Evolutionary conservation across 2,888 invertebrate species (phyloP), one percentile per base, ranked within the genome.

Genomic region (Netelia virgata): DNA sequence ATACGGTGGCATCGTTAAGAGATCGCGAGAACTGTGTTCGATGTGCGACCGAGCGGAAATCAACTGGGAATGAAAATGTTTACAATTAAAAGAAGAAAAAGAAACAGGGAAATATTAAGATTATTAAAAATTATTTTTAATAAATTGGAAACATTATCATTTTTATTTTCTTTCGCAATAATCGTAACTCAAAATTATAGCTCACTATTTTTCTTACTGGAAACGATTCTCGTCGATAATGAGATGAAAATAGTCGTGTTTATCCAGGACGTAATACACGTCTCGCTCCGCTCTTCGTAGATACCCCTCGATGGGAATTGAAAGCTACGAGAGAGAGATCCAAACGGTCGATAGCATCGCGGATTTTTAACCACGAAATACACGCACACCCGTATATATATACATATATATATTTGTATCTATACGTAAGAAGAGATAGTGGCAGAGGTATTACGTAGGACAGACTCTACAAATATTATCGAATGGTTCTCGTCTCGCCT

Each of bases 201-300:
- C 28, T 28, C 28, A 28, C 28, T 28, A 28, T 28, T 28, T 28
- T 28, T 28, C 3, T 28, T 28, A 2, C 28, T 28, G 70, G 69
- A 68, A 86, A 88, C 85, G 84, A 86, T 88, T 84, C 87, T 87
- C 85, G 88, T 87, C 85, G 47, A 77, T 89, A 89, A 90, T 89
- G 87, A 88, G 87, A 90, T 87, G 88, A 88, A 90, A 91, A 89
- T 90, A 90, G 89, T 91, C 85, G 86, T 89, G 89, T 90, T 89
- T 90, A 87, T 89, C 89, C 88, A 89, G 88, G 89, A 90, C 89
- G 64, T 50, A 88, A 90, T 87, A 79, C 86, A 85, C 61, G 80
- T 87, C 87, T 86, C 87, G 86, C 66, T 88, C 69, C 20, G 76
- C 79, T 79, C 85, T 41, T 50, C 64, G 68, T 69, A 69, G 64